Percentiles rank a stretch among this genome's conserved stretches.
These are phyloP conservation scores for Ecliptopera silaceata DNA, from an alignment of 2,888 invertebrate species.

Conservation along the genomic window DNA sequence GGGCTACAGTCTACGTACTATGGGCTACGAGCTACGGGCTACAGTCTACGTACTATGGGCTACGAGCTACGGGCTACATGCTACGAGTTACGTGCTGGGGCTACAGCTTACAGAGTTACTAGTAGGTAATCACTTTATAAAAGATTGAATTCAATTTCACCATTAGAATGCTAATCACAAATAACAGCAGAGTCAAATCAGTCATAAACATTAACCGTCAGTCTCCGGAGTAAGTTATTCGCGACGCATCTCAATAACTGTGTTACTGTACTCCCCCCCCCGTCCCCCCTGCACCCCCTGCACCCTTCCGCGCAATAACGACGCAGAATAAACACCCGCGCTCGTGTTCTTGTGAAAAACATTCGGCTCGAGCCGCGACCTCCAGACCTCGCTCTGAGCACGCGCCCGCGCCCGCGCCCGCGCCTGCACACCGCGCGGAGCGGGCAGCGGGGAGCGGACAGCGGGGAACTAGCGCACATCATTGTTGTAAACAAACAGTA, in stretches of 20 bases:
- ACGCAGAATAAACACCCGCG: slow-evolving; percentile 33
- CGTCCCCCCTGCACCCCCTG: neutral
- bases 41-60: too few relatives aligned
- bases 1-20: too few relatives aligned
- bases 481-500: too few relatives aligned
- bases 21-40: too few relatives aligned
- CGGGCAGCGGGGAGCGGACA: too few relatives aligned
- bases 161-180: slow-evolving; percentile 2
- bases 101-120: neutral
- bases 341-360: slow-evolving; percentile 34
- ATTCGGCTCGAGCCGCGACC: slow-evolving; percentile 25
- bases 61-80: too few relatives aligned
- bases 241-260: slow-evolving; percentile 27
- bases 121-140: neutral
- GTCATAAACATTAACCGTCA: slow-evolving; percentile 8
- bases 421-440: slow-evolving; percentile 5
- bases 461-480: too few relatives aligned
- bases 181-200: slow-evolving; percentile 14
- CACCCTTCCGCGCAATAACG: slow-evolving; percentile 27
- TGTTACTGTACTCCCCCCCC: slow-evolving; percentile 10
- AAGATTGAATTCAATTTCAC: neutral
- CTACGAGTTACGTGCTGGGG: too few relatives aligned
- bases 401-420: neutral
- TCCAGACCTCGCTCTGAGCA: neutral
- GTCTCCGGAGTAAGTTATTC: slow-evolving; percentile 23